phyloP scores from a whole-genome alignment of 2,797 vertebrate genomes.

The Heterohyrax brucei region DNA sequence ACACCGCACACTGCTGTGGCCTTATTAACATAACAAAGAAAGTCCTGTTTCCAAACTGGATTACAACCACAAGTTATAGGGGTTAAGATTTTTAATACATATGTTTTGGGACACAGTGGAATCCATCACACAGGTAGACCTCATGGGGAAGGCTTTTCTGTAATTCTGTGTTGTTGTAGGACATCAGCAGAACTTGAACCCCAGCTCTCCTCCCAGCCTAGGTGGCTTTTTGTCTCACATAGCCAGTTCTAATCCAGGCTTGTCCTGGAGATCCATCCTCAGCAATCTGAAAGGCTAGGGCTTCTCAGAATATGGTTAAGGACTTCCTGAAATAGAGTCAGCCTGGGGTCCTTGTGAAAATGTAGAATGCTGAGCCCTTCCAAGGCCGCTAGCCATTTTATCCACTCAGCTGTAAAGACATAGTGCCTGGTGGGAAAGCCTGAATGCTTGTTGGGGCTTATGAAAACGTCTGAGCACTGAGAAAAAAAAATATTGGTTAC shows the following conservation, averaged over 20 bases:
- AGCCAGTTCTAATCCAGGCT: background rate
- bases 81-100: background rate
- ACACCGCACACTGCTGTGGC: background rate
- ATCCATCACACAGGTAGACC: background rate
- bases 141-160: background rate
- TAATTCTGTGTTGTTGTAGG: background rate
- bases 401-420: background rate
- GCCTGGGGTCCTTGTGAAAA: background rate
- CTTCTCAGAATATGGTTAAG: background rate
- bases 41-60: background rate
- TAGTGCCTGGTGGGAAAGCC: background rate
- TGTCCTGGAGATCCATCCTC: background rate
- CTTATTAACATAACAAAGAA: background rate
- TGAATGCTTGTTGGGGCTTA: background rate
- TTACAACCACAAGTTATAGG: background rate
- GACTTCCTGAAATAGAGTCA: background rate
- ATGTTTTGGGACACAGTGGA: too few relatives aligned
- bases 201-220: background rate
- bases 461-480: background rate
- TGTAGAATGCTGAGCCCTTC: background rate
- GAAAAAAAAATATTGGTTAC: background rate
- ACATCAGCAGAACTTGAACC: background rate
- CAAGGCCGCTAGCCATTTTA: background rate
- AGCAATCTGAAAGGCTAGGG: slow-evolving; percentile 17
- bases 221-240: background rate